phyloP scores from a whole-genome alignment of 2,797 vertebrate genomes.

The Peromyscus nudipes region DNA sequence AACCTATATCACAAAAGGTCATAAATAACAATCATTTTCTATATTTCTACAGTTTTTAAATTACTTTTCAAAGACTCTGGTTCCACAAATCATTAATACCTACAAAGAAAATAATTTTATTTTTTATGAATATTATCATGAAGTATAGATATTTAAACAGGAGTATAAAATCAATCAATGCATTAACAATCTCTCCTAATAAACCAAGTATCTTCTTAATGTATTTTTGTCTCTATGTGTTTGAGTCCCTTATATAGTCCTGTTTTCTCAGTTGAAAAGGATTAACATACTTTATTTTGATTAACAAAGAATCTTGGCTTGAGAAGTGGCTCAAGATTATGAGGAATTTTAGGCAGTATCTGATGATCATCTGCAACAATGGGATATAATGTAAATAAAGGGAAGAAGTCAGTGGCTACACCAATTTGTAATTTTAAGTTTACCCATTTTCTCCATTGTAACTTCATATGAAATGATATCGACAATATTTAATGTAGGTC shows the following conservation, averaged over 20 bases:
- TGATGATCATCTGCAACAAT: not conserved
- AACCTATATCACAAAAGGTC: not conserved
- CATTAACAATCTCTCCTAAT: slow-evolving; percentile 13
- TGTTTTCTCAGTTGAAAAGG: not conserved
- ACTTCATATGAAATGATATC: not conserved
- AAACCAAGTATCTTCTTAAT: not conserved
- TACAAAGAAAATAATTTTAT: not conserved
- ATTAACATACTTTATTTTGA: not conserved
- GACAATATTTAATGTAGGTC: not conserved
- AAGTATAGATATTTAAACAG: not conserved
- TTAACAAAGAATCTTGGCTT: not conserved
- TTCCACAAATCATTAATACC: not conserved
- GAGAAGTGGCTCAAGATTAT: not conserved
- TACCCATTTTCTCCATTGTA: not conserved
- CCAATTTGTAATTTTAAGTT: not conserved
- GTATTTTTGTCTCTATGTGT: not conserved
- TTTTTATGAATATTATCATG: not conserved
- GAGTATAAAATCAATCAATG: not conserved
- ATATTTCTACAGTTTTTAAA: not conserved
- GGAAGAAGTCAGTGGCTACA: not conserved
- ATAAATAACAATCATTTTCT: not conserved
- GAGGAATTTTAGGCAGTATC: not conserved
- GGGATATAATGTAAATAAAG: not conserved
- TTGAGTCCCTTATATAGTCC: not conserved
- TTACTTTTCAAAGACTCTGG: not conserved